phyloP scores from a whole-genome alignment of 2,888 invertebrate genomes.

The Nemotelus pantherinus region DNA sequence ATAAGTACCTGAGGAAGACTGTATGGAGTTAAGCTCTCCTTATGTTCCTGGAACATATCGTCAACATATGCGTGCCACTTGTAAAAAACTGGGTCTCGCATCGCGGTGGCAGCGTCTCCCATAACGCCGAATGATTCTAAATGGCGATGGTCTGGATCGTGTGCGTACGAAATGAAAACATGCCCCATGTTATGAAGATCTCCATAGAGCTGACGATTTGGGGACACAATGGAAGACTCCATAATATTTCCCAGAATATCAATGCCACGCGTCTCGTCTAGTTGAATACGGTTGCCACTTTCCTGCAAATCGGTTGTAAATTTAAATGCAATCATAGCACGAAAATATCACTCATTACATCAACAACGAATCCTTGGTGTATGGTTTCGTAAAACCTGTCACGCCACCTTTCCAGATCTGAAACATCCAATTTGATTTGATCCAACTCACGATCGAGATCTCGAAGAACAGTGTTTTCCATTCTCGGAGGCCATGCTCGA shows the following conservation, averaged over 20 bases:
- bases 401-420: slow-evolving; percentile 76
- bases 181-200: slow-evolving; percentile 75
- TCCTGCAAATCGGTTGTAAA: slow-evolving; percentile 35
- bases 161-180: slow-evolving; percentile 74
- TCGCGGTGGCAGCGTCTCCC: slow-evolving; percentile 85
- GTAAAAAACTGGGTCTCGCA: slow-evolving; percentile 87
- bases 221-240: slow-evolving; percentile 70
- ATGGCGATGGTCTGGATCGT: slow-evolving; percentile 75
- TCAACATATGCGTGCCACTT: slow-evolving; percentile 85
- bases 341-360: no score
- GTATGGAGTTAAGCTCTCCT: slow-evolving; percentile 76
- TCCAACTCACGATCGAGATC: slow-evolving; percentile 74
- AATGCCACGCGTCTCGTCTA: slow-evolving; percentile 56
- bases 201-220: slow-evolving; percentile 39
- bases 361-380: slow-evolving; percentile 68
- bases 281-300: slow-evolving; percentile 53
- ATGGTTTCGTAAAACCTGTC: slow-evolving; percentile 75
- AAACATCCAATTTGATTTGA: slow-evolving; percentile 71
- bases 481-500: slow-evolving; percentile 76
- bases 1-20: slow-evolving; percentile 67
- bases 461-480: slow-evolving; percentile 66
- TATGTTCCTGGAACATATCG: slow-evolving; percentile 79
- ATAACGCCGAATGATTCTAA: slow-evolving; percentile 83
- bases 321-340: slow-evolving; percentile 63
- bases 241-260: slow-evolving; percentile 60